Base-by-base conservation (phyloP, 2,888 invertebrate species). In the Thymelicus acteon region DNA sequence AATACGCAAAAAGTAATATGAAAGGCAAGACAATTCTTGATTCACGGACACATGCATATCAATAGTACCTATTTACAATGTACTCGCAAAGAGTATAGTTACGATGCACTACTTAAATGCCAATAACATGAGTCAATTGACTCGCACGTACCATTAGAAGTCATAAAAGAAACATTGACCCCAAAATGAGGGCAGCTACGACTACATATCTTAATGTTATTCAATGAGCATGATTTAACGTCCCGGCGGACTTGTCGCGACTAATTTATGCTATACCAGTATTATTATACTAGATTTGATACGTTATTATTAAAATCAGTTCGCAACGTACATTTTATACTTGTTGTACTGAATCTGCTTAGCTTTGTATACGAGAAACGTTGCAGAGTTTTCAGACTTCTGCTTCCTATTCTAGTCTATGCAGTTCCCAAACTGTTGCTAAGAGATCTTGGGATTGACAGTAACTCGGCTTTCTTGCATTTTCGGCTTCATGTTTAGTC, bases 81-180 rank as follows among this genome's bases (percentile, higher is more conserved):
- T 7, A 58, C 58, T n/a, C 58, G 37, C 37, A 39, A 39, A 39
- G 15, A 58, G 37, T 39, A 58, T 10, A 31, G 31, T 31, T 31
- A 54, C 49, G 57, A 62, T 48, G 58, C 58, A 62, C 39, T 49
- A 57, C 57, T 40, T 63, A 63, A 58, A 70, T 64, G 24, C 70
- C 70, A 64, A 70, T 70, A 63, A 60, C 49, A 52, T 70, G 64
- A 70, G 64, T 70, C 70, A 70, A 69, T 69, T 69, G 69, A 63
- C 57, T 54, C 54, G 58, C 49, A 58, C 63, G 62, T 69, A 58
- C 48, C 63, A 64, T 70, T 70, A 64, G 70, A 64, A 70, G 70
- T 70, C 64, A 60, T 70, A 70, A 70, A 70, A 64, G 70, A 64
- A 70, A 64, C 69, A 57, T 70, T 70, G 69, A 70, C 69, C 69